Evolutionary conservation across 2,113 vertebrate species (phyloP), one percentile per base, ranked within the genome.

Genomic region (Monopterus albus): DNA sequence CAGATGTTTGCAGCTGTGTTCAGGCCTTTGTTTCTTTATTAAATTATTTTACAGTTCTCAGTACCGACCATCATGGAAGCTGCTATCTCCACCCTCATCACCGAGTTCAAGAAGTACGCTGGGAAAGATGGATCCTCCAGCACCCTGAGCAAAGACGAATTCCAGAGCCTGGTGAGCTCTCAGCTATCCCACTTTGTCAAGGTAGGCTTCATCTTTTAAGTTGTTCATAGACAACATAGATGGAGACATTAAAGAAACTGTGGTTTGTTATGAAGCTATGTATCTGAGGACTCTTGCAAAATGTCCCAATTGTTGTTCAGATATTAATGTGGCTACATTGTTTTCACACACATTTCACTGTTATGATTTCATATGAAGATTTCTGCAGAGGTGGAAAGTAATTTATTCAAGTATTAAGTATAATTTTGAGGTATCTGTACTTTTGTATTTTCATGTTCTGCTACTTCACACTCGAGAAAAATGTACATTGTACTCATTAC

Each of bases 141-240:
- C 84, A 92, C 93, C 4, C 85, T 94, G 75, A 94, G 92, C 81
- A 92, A 86, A 79, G 91, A 91, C 0, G 93, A 94, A 49, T 92
- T 94, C 76, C 79, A 83, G 4, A 85, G 36, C 20, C 76, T 94
- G 75, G 87, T 94, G 80, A 58, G 15, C 7, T 73, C 83, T 20
- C 88, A 94, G 84, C 89, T 94, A 0, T 79, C 92, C 33, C 92
- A 79, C 82, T 81, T 84, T 1, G 83, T 93, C 49, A 90, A 92
- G 92, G 93, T 91, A 75, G n/a, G n/a, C n/a, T n/a, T n/a, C 10
- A 15, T 10, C 40, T 46, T 14, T 14, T 7, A 8, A 14, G 5
- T 20, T 53, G 0, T n/a, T 38, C 10, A 21, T 20, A 10, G 11
- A 14, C n/a, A 57, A 13, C n/a, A n/a, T n/a, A n/a, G n/a, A n/a